Percentiles rank a stretch among this genome's conserved stretches.
These are phyloP conservation scores for Standfussiana lucernea DNA, from an alignment of 2,888 invertebrate genomes.

Conservation along the genomic window DNA sequence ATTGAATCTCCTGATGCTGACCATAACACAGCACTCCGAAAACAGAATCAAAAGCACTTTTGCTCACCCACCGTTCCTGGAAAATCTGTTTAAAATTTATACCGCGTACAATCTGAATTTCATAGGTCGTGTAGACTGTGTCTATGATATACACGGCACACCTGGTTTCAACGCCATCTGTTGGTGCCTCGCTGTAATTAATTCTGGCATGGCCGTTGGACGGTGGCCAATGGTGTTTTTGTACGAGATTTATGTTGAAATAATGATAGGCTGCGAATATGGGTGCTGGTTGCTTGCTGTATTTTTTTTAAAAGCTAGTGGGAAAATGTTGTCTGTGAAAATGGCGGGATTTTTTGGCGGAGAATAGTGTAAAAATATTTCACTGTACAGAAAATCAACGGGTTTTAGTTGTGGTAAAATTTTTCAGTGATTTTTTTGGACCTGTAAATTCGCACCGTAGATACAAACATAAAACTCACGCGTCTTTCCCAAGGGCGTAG, in stretches of 20 bases:
- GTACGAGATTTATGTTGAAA: slow-evolving; percentile 61
- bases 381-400: background rate
- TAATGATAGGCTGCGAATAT: slow-evolving; percentile 62
- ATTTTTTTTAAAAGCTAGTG: slow-evolving; percentile 49
- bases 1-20: background rate
- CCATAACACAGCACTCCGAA: background rate
- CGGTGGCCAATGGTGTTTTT: slow-evolving; percentile 74
- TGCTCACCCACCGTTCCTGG: background rate
- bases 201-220: slow-evolving; percentile 79
- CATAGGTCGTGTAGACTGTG: slow-evolving; percentile 60
- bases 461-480: too few species aligned
- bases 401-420: background rate
- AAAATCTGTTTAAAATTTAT: slow-evolving; percentile 36
- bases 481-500: background rate
- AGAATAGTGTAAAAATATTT: background rate
- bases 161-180: slow-evolving; percentile 81
- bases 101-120: slow-evolving; percentile 61
- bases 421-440: background rate
- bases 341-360: slow-evolving; percentile 35
- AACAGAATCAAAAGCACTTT: slow-evolving; percentile 25
- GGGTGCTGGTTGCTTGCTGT: slow-evolving; percentile 41
- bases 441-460: background rate
- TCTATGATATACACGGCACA: slow-evolving; percentile 74
- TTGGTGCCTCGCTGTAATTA: slow-evolving; percentile 79
- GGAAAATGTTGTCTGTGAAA: slow-evolving; percentile 32